Base-by-base conservation (phyloP, 2,888 invertebrate genomes). In the Pollenia griseotomentosa region DNA sequence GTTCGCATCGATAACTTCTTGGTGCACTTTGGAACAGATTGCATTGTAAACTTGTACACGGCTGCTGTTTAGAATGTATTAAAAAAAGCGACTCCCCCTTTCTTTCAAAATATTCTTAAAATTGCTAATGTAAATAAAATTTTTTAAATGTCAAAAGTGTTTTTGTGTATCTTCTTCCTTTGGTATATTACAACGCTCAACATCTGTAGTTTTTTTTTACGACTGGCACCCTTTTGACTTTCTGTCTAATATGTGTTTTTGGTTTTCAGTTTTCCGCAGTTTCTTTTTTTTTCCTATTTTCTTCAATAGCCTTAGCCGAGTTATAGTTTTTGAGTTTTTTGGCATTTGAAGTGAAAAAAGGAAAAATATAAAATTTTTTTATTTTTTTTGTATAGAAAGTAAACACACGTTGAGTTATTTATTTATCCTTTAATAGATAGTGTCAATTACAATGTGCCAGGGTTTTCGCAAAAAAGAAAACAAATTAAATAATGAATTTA, bases 261-360 rank as follows among this genome's bases (percentile, higher is more conserved):
- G 9, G 19, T 1, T 44, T 65, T 53, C 63, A 19, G 1, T 16
- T 63, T 51, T 14, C 6, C 33, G 8, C 63, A 42, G 2, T 23
- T 23, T 23, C 23, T n/a, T 48, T 19, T 59, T 63, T 33, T 33
- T 33, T 65, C 33, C n/a, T 16, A 16, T 3, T 63, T 53, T 14
- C 19, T 46, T 61, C 10, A 12, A 74, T 75, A 57, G 53, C 85
- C 85, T 86, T 86, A 78, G 78, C 78, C 82, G 61, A 74, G 66
- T 86, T 82, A 78, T 14, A 78, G 73, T 74, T 80, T 75, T 75
- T 55, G 11, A 51, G 16, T 33, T 33, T 33, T 70, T 61, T 61
- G 53, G 63, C 53, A 63, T 75, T 42, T 78, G 51, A 81, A 55
- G 5, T 68, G 48, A 33, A n/a, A 16, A 83, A 23, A 57, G 44